A percentile compares a stretch with the other conserved stretches of the same genome.
phyloP scores from a whole-genome alignment of 1,140 invertebrate genomes.

The Gryon sp. region DNA sequence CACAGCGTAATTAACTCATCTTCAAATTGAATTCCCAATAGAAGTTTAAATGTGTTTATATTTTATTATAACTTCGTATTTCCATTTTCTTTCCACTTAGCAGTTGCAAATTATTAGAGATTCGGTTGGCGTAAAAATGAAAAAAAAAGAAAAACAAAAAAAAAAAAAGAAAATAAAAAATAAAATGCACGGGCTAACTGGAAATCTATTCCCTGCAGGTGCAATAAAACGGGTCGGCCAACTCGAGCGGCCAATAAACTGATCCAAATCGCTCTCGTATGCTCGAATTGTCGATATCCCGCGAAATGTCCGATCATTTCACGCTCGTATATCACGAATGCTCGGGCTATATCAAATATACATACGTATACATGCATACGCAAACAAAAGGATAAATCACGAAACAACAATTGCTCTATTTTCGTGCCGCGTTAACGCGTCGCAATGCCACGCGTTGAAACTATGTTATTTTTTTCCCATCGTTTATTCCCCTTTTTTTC shows the following conservation, averaged over 20 bases:
- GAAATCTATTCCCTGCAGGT: slow-evolving; percentile 69
- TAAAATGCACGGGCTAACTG: slow-evolving; percentile 62
- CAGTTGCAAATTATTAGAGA: too few relatives aligned
- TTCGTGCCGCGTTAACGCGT: slow-evolving; percentile 23
- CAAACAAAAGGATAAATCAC: slow-evolving; percentile 57
- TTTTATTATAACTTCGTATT: too few relatives aligned
- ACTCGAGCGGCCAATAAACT: slow-evolving; percentile 67
- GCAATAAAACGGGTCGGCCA: slow-evolving; percentile 67
- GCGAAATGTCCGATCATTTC: slow-evolving; percentile 68
- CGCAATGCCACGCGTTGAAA: not conserved
- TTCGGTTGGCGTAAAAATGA: slow-evolving; percentile 8
- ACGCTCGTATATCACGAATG: slow-evolving; percentile 62
- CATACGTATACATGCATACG: slow-evolving; percentile 49
- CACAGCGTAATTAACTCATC: too few relatives aligned
- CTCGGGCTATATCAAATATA: slow-evolving; percentile 42
- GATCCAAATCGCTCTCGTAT: slow-evolving; percentile 69
- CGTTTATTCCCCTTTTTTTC: slow-evolving; percentile 5
- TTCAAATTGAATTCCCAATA: too few relatives aligned
- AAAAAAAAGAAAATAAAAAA: slow-evolving; percentile 22
- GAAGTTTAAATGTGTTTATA: too few relatives aligned
- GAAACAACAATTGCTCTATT: slow-evolving; percentile 53
- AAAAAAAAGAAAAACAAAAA: not conserved
- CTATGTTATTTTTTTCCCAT: too few relatives aligned
- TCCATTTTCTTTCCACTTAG: not conserved
- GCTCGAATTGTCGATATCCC: slow-evolving; percentile 64